These are phyloP conservation scores for Drosophila malerkotliana DNA, from an alignment of 1,140 invertebrate genomes.

Conservation along the genomic window DNA sequence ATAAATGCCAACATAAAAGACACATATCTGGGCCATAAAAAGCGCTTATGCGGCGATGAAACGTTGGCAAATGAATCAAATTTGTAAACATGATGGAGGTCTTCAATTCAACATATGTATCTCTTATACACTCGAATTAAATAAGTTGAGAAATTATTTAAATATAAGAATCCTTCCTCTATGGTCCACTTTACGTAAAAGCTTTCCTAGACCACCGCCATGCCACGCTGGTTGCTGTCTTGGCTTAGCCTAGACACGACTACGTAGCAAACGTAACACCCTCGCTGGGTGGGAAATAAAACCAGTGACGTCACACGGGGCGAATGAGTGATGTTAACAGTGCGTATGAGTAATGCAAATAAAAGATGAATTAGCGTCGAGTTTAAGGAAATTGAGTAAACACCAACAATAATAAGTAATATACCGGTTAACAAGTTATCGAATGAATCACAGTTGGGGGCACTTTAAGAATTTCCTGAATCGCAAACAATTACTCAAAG, in stretches of 20 bases:
- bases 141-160: neutral
- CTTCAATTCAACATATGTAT: neutral
- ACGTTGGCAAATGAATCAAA: conserved; percentile 24
- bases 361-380: conserved; percentile 38
- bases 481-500: conserved; percentile 6
- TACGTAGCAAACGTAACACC: conserved; percentile 2
- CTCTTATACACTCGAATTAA: too few relatives aligned
- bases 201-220: conserved; percentile 9
- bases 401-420: conserved; percentile 13
- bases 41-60: conserved; percentile 8
- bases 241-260: conserved; percentile 14
- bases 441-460: conserved; percentile 27
- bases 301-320: conserved; percentile 1
- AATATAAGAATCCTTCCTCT: neutral
- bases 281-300: conserved; percentile 28
- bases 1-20: conserved; percentile 40
- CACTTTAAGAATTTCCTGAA: conserved; percentile 38
- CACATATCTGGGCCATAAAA: conserved; percentile 19
- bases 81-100: conserved; percentile 27
- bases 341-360: conserved; percentile 49
- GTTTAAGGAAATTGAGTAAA: conserved; percentile 25
- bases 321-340: conserved; percentile 34
- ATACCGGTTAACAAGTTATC: conserved; percentile 3
- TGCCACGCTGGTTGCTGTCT: conserved; percentile 36
- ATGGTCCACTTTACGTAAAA: neutral